Conservation (phyloP, 2,113 vertebrate genomes). For the Pedionomus torquatus region DNA sequence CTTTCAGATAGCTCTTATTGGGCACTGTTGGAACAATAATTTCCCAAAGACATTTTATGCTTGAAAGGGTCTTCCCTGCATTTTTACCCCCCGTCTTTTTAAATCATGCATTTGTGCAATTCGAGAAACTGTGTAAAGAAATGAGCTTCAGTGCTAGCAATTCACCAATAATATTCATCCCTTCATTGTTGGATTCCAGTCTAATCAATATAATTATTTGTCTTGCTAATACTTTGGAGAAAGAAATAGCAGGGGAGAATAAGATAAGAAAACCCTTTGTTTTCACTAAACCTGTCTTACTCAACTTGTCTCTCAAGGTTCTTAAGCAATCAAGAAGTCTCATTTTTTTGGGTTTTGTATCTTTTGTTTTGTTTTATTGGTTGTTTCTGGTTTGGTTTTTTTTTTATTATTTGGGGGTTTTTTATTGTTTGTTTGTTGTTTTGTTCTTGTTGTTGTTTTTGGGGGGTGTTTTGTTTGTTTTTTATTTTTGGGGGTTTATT, state of each 20-base stretch:
- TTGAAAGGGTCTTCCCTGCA: not conserved
- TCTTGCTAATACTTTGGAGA: not conserved
- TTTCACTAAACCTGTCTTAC: not conserved
- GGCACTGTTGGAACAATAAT: not conserved
- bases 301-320: not conserved
- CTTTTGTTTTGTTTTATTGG: not conserved
- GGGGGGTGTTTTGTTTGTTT: not conserved
- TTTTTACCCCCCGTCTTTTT: not conserved
- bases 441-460: not conserved
- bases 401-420: too few relatives aligned
- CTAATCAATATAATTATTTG: not conserved
- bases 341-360: not conserved
- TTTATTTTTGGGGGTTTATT: too few relatives aligned
- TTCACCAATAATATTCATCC: not conserved
- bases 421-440: too few relatives aligned
- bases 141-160: not conserved
- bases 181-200: not conserved
- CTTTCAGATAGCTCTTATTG: not conserved
- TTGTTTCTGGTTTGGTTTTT: not conserved
- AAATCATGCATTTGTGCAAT: not conserved
- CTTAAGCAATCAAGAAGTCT: not conserved
- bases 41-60: not conserved
- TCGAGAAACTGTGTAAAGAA: not conserved
- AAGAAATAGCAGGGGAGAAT: not conserved
- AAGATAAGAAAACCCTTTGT: not conserved